A percentile compares a stretch with the other conserved stretches of the same genome.
These are phyloP conservation scores for Zoanthus sociatus DNA, from an alignment of 92 coral and sea anemone genomes.

Conservation along the genomic window DNA sequence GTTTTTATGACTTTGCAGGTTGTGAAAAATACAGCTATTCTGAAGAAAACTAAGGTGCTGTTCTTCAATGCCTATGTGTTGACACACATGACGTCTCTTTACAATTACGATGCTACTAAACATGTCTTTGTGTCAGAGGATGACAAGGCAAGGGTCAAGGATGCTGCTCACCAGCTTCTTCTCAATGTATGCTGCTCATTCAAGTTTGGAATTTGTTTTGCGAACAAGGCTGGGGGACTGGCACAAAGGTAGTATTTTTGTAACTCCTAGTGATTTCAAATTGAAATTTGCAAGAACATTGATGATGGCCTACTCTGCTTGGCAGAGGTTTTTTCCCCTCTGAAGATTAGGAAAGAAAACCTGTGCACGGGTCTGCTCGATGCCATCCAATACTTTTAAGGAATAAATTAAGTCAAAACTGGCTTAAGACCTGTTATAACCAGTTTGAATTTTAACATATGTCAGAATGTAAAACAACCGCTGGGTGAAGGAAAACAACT, in stretches of 20 bases:
- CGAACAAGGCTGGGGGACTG: conserved; percentile 75
- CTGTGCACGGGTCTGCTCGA: too few species aligned
- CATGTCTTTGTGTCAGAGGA: conserved; percentile 10
- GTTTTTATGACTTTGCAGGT: conserved; percentile 59
- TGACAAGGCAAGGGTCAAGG: conserved; percentile 53
- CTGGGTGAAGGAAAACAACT: too few species aligned
- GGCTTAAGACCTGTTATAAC: too few species aligned
- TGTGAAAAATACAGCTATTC: conserved; percentile 69
- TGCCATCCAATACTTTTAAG: too few species aligned
- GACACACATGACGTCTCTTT: conserved; percentile 77
- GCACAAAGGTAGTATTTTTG: conserved; percentile 62
- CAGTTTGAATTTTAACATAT: too few species aligned
- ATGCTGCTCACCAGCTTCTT: conserved; percentile 66
- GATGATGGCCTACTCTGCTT: too few species aligned
- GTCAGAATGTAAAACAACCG: too few species aligned
- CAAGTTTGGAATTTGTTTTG: conserved; percentile 89
- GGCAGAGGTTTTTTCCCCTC: too few species aligned
- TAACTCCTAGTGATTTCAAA: too few species aligned
- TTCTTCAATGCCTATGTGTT: conserved; percentile 80
- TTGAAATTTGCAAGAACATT: too few species aligned
- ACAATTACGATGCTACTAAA: conserved; percentile 72
- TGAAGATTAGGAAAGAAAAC: too few species aligned
- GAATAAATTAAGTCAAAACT: too few species aligned
- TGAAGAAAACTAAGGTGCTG: conserved; percentile 91
- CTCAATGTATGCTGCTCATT: conserved; percentile 86